Evolutionary conservation across 1,140 invertebrate genomes (phyloP).

Genomic region (Drosophila truncata): DNA sequence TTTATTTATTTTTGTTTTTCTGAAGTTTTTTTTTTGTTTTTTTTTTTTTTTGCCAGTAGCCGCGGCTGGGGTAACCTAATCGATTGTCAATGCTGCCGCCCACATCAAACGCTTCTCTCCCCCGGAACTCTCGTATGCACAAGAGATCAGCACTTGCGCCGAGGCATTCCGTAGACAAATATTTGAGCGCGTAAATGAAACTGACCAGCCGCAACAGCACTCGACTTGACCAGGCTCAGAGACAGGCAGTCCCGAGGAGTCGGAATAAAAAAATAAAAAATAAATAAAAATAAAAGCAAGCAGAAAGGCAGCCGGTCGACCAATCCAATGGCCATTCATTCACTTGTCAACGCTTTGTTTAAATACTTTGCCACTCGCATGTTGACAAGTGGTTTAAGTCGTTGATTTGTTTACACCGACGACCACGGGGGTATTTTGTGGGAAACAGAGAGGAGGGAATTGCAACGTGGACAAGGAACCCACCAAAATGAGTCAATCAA

Average conservation of each 20-base stretch:
- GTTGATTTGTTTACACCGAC: slow-evolving; percentile 79
- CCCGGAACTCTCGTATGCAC: slow-evolving; percentile 54
- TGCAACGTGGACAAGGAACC: slow-evolving; percentile 49
- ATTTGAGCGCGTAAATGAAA: slow-evolving; percentile 82
- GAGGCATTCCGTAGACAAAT: slow-evolving; percentile 81
- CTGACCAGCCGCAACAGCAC: slow-evolving; percentile 79
- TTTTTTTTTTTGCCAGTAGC: slow-evolving; percentile 40
- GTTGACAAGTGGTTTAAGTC: slow-evolving; percentile 83
- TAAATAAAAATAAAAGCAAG: slow-evolving; percentile 16
- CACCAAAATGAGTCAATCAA: slow-evolving; percentile 81
- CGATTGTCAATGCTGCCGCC: slow-evolving; percentile 81
- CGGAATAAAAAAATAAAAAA: slow-evolving; percentile 10
- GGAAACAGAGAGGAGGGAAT: not conserved
- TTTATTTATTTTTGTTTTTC: slow-evolving; percentile 41
- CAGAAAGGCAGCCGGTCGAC: slow-evolving; percentile 36
- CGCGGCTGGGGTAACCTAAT: slow-evolving; percentile 56
- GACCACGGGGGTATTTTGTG: slow-evolving; percentile 15
- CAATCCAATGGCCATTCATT: slow-evolving; percentile 70
- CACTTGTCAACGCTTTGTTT: slow-evolving; percentile 82
- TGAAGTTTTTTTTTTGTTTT: not conserved
- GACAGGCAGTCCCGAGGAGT: slow-evolving; percentile 8
- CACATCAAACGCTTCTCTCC: slow-evolving; percentile 69
- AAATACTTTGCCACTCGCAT: slow-evolving; percentile 82
- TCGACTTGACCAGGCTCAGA: slow-evolving; percentile 55
- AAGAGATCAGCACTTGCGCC: slow-evolving; percentile 80